Percentiles rank a stretch among this genome's conserved stretches.
Conservation (phyloP, 1,140 invertebrate genomes). For the Drosophila sturtevanti region DNA sequence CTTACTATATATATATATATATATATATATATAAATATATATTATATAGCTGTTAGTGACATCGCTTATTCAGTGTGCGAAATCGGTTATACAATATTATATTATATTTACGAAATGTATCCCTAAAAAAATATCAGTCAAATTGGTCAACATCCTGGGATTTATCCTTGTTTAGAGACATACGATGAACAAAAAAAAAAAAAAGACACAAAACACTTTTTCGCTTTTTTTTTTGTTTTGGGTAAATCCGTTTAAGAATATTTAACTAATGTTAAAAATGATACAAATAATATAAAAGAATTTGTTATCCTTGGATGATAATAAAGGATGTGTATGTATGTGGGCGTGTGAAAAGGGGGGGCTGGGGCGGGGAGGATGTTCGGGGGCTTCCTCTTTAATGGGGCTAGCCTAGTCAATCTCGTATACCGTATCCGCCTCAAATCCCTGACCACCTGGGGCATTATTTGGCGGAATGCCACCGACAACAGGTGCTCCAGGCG, state of each 20-base stretch:
- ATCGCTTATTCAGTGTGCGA: too few species aligned
- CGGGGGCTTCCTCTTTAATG: background rate
- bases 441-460: slow-evolving; percentile 45
- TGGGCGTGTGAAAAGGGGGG: background rate
- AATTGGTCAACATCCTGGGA: background rate
- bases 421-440: slow-evolving; percentile 75
- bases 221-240: background rate
- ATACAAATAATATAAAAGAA: slow-evolving; percentile 24
- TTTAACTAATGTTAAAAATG: background rate
- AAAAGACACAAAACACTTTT: background rate
- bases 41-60: too few species aligned
- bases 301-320: slow-evolving; percentile 2
- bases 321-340: background rate
- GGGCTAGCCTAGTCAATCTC: slow-evolving; percentile 69
- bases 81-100: too few species aligned
- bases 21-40: too few species aligned
- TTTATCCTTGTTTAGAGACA: background rate
- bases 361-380: background rate
- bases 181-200: background rate
- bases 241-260: background rate
- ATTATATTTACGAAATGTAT: background rate
- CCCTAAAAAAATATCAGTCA: background rate
- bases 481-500: slow-evolving; percentile 56
- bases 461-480: slow-evolving; percentile 13
- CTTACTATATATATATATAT: too few species aligned